Base-by-base conservation (phyloP, 1,140 invertebrate species). In the Hermetia illucens region DNA sequence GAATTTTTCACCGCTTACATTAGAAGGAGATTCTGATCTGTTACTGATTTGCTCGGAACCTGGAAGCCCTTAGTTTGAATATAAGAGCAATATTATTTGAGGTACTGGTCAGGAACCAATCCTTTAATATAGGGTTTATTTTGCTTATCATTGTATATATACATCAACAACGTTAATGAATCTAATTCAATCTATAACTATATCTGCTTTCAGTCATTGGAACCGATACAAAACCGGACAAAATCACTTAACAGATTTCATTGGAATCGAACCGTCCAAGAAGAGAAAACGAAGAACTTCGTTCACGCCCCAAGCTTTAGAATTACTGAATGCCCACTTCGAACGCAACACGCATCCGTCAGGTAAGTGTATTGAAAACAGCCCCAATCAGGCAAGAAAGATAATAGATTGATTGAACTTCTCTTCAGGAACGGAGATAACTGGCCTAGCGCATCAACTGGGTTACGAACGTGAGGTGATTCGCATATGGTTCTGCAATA, bases 401-500 rank as follows among this genome's bases (percentile, higher is more conserved):
- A n/a, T n/a, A n/a, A n/a, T n/a, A n/a, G 33, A 38, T 42, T 38
- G 24, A 40, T 13, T 29, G 21, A 37, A 38, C 39, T 33, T 38
- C 22, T 53, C 70, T 69, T 16, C 64, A 91, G 92, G 91, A 47
- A 90, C 87, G 39, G 92, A 96, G 70, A 96, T 97, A 61, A 96
- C 91, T 18, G 84, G 86, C 16, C 64, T 98, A 37, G 89, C 92
- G 18, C 86, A 94, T 53, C 85, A 94, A 58, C 66, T 98, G 21
- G 91, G 91, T 40, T 96, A 96, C 63, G 92, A 97, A 55, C 70
- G 92, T 39, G 93, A 97, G 72, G 93, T 98, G 13, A 95, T 98
- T 53, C 71, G 93, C 61, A 96, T 98, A 64, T 97, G 93, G 93
- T 98, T 98, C 64, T 98, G 93, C 65, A 98, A 98, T 65, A 97